A percentile compares a stretch with the other conserved stretches of the same genome.
Conservation (phyloP, 2,888 invertebrate species). For the Xestia xanthographa region DNA sequence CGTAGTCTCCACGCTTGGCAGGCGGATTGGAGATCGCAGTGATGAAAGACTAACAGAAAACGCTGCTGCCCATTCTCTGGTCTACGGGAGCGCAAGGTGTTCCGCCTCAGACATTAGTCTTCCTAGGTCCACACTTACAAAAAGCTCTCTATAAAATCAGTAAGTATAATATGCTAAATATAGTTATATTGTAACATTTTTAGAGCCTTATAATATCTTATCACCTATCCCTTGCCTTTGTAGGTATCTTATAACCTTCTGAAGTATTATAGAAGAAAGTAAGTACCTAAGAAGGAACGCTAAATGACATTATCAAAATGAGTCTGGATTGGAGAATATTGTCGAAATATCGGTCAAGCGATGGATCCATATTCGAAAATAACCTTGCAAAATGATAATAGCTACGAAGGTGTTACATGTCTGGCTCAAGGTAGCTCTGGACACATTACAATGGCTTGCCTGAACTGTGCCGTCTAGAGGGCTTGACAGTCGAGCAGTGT, state of each 20-base stretch:
- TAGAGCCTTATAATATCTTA: not conserved
- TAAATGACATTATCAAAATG: not conserved
- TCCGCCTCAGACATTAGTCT: too few species aligned
- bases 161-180: too few species aligned
- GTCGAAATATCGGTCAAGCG: not conserved
- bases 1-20: too few species aligned
- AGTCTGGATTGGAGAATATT: too few species aligned
- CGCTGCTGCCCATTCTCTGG: too few species aligned
- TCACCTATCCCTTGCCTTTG: too few species aligned
- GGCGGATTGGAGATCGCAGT: too few species aligned
- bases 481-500: slow-evolving; percentile 32
- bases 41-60: too few species aligned
- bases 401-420: slow-evolving; percentile 23
- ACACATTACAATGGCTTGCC: slow-evolving; percentile 26
- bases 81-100: too few species aligned
- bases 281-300: too few species aligned
- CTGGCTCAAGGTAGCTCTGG: slow-evolving; percentile 25
- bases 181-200: not conserved
- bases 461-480: slow-evolving; percentile 25
- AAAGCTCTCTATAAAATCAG: not conserved
- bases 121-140: too few species aligned
- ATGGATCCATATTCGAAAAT: slow-evolving; percentile 11
- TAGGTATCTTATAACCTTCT: not conserved
- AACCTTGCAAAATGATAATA: slow-evolving; percentile 7
- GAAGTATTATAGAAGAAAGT: not conserved